These are phyloP conservation scores for Seriola dumerili DNA, from an alignment of 2,113 vertebrate genomes.

Conservation along the genomic window DNA sequence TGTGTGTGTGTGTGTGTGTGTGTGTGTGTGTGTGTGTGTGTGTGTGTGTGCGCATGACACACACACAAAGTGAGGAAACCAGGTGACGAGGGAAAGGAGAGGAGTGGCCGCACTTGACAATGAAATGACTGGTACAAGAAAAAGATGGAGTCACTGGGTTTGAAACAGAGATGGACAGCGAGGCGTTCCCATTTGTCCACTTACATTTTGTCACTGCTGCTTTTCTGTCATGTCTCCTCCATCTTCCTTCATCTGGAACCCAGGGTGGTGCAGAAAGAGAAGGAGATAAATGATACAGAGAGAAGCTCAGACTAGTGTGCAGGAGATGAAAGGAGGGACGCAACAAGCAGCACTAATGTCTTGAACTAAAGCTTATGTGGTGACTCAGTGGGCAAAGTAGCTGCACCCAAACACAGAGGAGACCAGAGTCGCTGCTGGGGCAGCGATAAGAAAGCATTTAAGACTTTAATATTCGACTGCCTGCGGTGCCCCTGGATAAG, in stretches of 20 bases:
- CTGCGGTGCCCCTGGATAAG: not conserved
- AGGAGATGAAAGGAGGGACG: conserved; percentile 3
- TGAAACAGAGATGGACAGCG: not conserved
- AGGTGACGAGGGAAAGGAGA: not conserved
- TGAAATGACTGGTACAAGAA: not conserved
- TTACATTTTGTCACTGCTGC: not conserved
- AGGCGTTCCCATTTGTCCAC: not conserved
- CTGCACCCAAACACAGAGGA: not conserved
- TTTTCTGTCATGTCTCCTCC: not conserved
- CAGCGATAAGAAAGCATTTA: conserved; percentile 2
- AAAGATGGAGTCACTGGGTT: not conserved
- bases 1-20: too few species aligned
- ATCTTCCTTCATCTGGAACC: not conserved
- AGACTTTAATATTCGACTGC: not conserved
- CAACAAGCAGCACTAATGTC: conserved; percentile 18
- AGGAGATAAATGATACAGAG: not conserved
- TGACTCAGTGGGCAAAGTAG: conserved; percentile 9
- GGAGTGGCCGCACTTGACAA: not conserved
- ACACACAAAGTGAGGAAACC: not conserved
- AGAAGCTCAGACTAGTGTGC: not conserved
- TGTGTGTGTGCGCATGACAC: too few species aligned
- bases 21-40: not conserved
- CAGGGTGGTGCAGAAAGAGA: not conserved
- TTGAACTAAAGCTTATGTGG: conserved; percentile 5
- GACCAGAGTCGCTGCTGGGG: not conserved